These are phyloP conservation scores for Vanessa atalanta DNA, from an alignment of 1,140 invertebrate genomes.

Conservation along the genomic window DNA sequence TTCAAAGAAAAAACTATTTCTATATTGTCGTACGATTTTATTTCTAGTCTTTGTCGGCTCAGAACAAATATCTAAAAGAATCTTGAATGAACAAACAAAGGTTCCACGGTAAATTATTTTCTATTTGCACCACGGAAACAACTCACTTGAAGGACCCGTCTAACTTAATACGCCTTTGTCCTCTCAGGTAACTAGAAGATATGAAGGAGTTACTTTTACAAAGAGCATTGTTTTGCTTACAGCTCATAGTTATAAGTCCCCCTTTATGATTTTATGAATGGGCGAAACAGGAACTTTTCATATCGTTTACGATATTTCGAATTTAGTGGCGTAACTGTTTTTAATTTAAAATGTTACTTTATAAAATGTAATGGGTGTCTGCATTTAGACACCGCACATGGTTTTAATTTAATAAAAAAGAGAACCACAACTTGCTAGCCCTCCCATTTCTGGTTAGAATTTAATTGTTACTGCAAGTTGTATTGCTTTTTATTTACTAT, in stretches of 20 bases:
- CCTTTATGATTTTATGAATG: conserved; percentile 23
- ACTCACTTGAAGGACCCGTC: conserved; percentile 53
- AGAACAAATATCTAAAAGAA: conserved; percentile 32
- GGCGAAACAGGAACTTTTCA: not conserved
- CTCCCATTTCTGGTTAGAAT: too few relatives aligned
- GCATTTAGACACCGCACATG: too few relatives aligned
- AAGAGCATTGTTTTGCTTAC: conserved; percentile 27
- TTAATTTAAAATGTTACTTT: not conserved
- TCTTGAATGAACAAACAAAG: conserved; percentile 55
- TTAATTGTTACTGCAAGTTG: too few relatives aligned
- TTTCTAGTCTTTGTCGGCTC: conserved; percentile 19
- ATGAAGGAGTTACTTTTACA: conserved; percentile 39
- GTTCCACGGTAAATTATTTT: conserved; percentile 67
- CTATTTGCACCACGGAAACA: conserved; percentile 65
- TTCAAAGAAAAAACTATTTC: not conserved
- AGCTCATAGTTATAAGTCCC: conserved; percentile 17
- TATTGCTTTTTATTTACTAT: too few relatives aligned
- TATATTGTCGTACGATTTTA: not conserved
- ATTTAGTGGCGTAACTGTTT: not conserved
- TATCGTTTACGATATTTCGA: not conserved
- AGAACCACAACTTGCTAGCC: too few relatives aligned
- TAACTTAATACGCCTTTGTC: conserved; percentile 54
- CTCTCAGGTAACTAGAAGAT: conserved; percentile 43
- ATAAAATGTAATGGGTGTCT: too few relatives aligned
- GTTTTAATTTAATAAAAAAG: too few relatives aligned